A percentile compares a stretch with the other conserved stretches of the same genome.
phyloP scores from a whole-genome alignment of 1,140 invertebrate genomes.

The Formica exsecta region DNA sequence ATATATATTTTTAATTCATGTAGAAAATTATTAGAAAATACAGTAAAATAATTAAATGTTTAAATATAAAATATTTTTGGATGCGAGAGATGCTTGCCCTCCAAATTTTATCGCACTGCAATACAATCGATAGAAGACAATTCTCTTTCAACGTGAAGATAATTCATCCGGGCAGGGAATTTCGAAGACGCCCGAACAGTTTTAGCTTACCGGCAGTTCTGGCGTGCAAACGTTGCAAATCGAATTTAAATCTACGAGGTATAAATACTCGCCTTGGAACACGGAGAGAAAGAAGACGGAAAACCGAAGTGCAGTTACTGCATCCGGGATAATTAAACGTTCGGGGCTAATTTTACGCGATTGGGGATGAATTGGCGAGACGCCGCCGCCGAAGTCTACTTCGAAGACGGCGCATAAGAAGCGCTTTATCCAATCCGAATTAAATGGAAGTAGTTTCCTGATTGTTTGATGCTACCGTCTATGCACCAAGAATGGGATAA shows the following conservation, averaged over 20 bases:
- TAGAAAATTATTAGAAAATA: neutral
- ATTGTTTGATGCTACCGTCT: conserved; percentile 63
- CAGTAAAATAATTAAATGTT: neutral
- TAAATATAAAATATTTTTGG: conserved; percentile 10
- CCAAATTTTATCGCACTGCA: neutral
- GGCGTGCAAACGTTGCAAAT: conserved; percentile 44
- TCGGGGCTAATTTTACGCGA: conserved; percentile 39
- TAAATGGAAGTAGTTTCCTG: conserved; percentile 65
- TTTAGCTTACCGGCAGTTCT: conserved; percentile 22
- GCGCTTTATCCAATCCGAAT: conserved; percentile 62
- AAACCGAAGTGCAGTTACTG: conserved; percentile 37
- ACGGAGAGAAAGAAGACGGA: neutral
- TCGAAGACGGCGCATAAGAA: neutral
- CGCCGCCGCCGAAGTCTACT: neutral
- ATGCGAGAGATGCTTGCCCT: neutral
- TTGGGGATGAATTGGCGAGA: conserved; percentile 53
- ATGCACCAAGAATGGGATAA: conserved; percentile 3
- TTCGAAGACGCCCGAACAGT: conserved; percentile 43
- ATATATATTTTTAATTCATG: neutral
- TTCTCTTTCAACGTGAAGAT: neutral
- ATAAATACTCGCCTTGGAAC: neutral
- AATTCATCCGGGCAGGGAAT: conserved; percentile 9
- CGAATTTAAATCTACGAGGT: conserved; percentile 60
- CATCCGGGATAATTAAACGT: conserved; percentile 65
- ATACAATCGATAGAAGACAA: conserved; percentile 15